These are phyloP conservation scores for Pemphigus obesinymphae DNA, from an alignment of 1,140 invertebrate species.

Conservation along the genomic window DNA sequence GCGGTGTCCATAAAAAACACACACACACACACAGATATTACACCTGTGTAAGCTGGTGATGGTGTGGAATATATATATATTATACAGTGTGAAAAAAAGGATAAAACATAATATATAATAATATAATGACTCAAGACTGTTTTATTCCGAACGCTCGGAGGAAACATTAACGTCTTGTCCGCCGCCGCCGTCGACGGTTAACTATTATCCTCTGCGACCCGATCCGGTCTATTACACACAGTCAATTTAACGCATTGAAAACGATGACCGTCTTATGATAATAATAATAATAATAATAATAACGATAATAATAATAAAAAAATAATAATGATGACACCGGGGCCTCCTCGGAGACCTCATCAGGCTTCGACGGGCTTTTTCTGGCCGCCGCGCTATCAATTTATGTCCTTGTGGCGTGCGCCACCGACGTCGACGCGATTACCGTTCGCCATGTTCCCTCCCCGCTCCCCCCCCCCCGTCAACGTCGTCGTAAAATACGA, in stretches of 20 bases:
- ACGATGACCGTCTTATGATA: constrained; percentile 19
- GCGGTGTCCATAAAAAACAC: constrained; percentile 7
- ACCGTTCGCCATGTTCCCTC: background rate
- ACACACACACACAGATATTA: background rate
- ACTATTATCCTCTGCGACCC: background rate
- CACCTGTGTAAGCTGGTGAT: background rate
- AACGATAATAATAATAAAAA: background rate
- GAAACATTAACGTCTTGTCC: constrained; percentile 29
- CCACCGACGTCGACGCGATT: constrained; percentile 24
- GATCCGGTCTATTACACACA: constrained; percentile 10
- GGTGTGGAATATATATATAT: too few relatives aligned
- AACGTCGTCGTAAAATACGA: background rate
- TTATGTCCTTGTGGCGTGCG: constrained; percentile 15
- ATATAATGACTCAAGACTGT: constrained; percentile 38
- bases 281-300: constrained; percentile 12
- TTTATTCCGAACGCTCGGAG: constrained; percentile 16
- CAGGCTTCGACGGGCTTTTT: background rate
- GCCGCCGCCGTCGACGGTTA: background rate
- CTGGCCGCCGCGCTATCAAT: background rate
- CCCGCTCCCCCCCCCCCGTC: too few relatives aligned
- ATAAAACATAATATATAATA: background rate
- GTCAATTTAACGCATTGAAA: constrained; percentile 23
- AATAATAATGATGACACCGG: constrained; percentile 12
- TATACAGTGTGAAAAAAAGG: background rate
- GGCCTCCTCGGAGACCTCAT: background rate